These are phyloP conservation scores for Gryllus longicercus DNA, from an alignment of 2,888 invertebrate species.

Conservation along the genomic window DNA sequence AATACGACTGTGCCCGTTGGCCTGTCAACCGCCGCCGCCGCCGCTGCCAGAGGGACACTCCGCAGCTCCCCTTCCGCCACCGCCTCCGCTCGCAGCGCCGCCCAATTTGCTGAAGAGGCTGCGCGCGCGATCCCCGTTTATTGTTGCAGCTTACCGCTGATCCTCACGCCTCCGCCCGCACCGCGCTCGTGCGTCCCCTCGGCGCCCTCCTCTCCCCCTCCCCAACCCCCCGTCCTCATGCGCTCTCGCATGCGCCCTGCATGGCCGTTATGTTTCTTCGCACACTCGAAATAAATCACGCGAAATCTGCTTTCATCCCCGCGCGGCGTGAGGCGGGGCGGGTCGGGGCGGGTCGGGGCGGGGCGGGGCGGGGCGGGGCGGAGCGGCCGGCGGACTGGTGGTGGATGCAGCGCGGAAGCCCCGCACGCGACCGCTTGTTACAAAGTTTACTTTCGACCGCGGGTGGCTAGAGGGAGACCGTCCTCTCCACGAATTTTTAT, in stretches of 20 bases:
- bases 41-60: no score
- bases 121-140: neutral
- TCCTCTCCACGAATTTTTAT: no score
- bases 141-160: conserved; percentile 10
- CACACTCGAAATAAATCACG: neutral
- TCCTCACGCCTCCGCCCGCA: neutral
- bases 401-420: neutral
- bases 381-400: neutral
- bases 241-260: neutral
- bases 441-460: no score
- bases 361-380: neutral
- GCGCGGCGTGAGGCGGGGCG: neutral
- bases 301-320: neutral
- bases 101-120: neutral
- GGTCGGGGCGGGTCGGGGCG: neutral
- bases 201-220: neutral
- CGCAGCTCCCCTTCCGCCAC: neutral
- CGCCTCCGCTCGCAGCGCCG: neutral
- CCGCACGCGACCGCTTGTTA: no score
- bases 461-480: no score
- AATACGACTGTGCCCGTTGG: no score
- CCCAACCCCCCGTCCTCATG: neutral
- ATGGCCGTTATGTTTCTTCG: neutral
- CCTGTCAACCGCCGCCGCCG: no score
- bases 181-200: neutral